Evolutionary conservation across 2,888 invertebrate species (phyloP), one percentile per base, ranked within the genome.

Genomic region (Embidobia sp.): DNA sequence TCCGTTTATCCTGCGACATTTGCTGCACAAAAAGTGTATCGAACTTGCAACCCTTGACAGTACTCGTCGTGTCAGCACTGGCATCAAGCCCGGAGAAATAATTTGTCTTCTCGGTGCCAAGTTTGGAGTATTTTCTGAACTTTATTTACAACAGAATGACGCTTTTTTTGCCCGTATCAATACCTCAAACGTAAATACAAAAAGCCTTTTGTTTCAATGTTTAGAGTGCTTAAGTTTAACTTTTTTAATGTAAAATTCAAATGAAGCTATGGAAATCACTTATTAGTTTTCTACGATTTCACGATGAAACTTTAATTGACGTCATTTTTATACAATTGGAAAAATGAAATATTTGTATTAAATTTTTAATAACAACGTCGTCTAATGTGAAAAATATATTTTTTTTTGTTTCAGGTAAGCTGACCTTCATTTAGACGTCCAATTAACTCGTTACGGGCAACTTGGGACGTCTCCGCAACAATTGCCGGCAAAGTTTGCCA

Each of bases 51-150:
- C n/a, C 10, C 16, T 55, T 57, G 74, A 78, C 74, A 66, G 66
- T 29, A 37, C 42, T 74, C 46, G 78, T 59, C 64, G 63, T 69
- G 77, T 79, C 73, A 73, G 73, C 69, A 73, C 61, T 81, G 80
- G 81, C 80, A 73, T 46, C 16, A 40, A 69, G 80, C 78, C 80
- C 77, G 76, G 49, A 53, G 77, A 81, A 81, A 81, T 81, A 76
- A 79, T 81, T 81, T 74, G 78, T 66, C 70, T 67, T 57, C 35
- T 37, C 37, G 16, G 76, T 70, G 77, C 73, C 77, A 77, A 76
- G 67, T 76, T 67, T 72, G 46, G 67, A 64, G 77, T 76, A 72
- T 76, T 67, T 72, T 63, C 59, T 19, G 44, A 59, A 73, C 48
- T 74, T 63, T 66, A 67, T 16, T 40, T 42, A 53, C 46, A 61